Evolutionary conservation across 2,113 vertebrate species (phyloP), one percentile per base, ranked within the genome.

Genomic region (Cryptoleucopteryx plumbea): DNA sequence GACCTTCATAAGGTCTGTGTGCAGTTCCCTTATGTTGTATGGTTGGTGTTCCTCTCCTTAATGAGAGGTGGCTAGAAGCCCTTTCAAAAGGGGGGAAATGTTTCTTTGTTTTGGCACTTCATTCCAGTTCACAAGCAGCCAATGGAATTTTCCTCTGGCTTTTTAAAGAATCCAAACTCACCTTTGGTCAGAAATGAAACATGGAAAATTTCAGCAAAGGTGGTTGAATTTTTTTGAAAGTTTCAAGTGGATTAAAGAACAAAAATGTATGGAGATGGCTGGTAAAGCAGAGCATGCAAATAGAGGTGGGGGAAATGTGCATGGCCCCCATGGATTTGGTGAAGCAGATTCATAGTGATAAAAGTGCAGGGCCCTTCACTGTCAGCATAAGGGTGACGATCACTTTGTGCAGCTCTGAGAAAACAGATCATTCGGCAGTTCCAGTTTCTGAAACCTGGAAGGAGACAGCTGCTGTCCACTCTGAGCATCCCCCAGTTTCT

Each of bases 71-170:
- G 73, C 65, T 70, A 55, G 43, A 68, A 83, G 43, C 27, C 72
- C 72, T 94, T 70, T 82, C 70, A 91, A 73, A 85, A 10, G 7
- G 58, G 73, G 68, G 53, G 38, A 90, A 85, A n/a, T 6, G 21
- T 70, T 93, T 93, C 91, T 87, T 91, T 89, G 73, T 82, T 94
- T 97, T 96, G 87, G 82, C 81, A 91, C 78, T 85, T 86, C 36
- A 22, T 59, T 94, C 91, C 59, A 73, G 40, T 42, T 91, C 62
- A 31, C 42, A 59, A 87, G 53, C 36, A 80, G 73, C 62, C n/a
- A 68, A 88, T 70, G 94, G 93, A 97, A 94, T 90, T 94, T 97
- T 95, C 84, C 94, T 91, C 63, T n/a, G 43, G n/a, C 67, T 93
- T 91, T 86, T 86, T 47, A 68, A 88, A 96, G 91, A 87, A 73